Evolutionary conservation across 1,140 invertebrate genomes (phyloP).

Genomic region (Drosophila ananassae): DNA sequence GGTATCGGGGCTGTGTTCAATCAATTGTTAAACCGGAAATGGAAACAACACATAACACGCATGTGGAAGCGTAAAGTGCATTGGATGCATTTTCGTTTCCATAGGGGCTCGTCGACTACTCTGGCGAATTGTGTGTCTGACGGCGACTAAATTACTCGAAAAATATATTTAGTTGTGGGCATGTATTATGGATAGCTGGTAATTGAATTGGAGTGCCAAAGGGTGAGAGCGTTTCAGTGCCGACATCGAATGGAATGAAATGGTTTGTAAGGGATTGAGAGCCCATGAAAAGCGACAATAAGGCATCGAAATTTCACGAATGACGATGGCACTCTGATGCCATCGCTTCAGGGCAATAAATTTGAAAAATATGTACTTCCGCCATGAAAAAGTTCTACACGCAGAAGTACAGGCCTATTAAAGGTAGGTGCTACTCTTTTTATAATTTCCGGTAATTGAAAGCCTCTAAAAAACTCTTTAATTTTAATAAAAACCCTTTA

Average conservation of each 20-base stretch:
- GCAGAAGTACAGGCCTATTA: no score
- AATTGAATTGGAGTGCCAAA: conserved; percentile 60
- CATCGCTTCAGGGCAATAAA: neutral
- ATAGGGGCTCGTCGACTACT: conserved; percentile 42
- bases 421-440: no score
- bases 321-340: conserved; percentile 1
- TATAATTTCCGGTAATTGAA: no score
- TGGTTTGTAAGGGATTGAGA: conserved; percentile 3
- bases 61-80: conserved; percentile 43
- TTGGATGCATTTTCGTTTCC: conserved; percentile 46
- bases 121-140: conserved; percentile 3
- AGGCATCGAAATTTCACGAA: conserved; percentile 12
- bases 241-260: neutral
- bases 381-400: neutral
- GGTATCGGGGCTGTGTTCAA: conserved; percentile 11
- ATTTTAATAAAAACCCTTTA: no score
- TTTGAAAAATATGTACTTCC: neutral
- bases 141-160: conserved; percentile 37
- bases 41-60: conserved; percentile 42
- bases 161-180: conserved; percentile 42
- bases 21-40: conserved; percentile 70
- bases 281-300: conserved; percentile 6
- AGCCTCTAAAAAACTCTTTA: no score
- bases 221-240: conserved; percentile 12
- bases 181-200: conserved; percentile 24